Evolutionary conservation across 2,888 invertebrate species (phyloP), one percentile per base, ranked within the genome.

Genomic region (Drosophila prolongata): DNA sequence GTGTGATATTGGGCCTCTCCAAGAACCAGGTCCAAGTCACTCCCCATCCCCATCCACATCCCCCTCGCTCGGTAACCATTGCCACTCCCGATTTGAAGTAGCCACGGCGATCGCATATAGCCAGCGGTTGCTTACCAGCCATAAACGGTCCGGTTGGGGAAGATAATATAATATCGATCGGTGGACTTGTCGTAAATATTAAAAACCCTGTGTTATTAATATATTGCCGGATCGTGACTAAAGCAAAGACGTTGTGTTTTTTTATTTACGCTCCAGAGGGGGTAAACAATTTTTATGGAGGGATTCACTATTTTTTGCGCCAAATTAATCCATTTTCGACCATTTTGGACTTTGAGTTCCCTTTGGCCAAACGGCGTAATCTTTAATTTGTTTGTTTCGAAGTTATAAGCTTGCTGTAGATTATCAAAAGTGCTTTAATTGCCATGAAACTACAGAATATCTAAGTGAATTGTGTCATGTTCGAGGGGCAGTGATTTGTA

Each of bases 81-180:
- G 37, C 70, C 69, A 55, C 49, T 72, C 72, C 52, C 73, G 56
- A 47, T 53, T 60, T 82, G 65, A 84, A 82, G 82, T 87, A 61
- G 66, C 58, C 13, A 66, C 19, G 27, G 56, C 77, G 70, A 85
- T 81, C 70, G 66, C 55, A 49, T 69, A 60, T 47, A 53, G 70
- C 46, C 38, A 30, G 44, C 62, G 71, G 80, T 75, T 75, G 86
- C 82, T 80, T 75, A 76, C 68, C 68, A 46, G 61, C 68, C 65
- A 86, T 87, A 82, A 86, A 86, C 68, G 54, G 55, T 76, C 60
- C 55, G 38, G 60, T 66, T 76, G 54, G 58, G 42, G 54, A 64
- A 88, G 87, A 76, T 78, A 77, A 79, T 83, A 85, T 87, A 85
- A 87, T 83, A 83, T 83, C 87, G 83, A 87, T 72, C 74, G 65